These are phyloP conservation scores for Caenorhabditis doughertyi DNA, from an alignment of 2,888 invertebrate species.

Conservation along the genomic window DNA sequence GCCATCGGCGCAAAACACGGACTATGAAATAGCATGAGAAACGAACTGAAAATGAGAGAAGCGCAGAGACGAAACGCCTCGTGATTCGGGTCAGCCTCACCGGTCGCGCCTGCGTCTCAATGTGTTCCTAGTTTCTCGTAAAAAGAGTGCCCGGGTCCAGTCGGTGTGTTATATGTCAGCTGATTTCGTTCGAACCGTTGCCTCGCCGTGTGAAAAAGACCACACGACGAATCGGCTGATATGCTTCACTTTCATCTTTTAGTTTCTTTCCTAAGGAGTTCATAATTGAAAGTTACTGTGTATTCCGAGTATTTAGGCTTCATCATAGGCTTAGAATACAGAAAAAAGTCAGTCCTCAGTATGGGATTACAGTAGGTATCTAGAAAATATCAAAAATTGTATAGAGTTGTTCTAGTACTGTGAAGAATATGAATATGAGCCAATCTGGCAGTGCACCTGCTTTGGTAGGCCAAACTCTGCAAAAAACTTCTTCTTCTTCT, in stretches of 20 bases:
- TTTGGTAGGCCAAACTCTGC: too few relatives aligned
- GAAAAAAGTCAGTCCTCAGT: too few relatives aligned
- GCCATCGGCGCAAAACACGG: slow-evolving; percentile 36
- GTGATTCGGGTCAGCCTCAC: slow-evolving; percentile 54
- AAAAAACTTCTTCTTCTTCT: too few relatives aligned
- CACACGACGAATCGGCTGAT: slow-evolving; percentile 12
- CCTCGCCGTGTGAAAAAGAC: slow-evolving; percentile 1
- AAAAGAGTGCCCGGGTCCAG: slow-evolving; percentile 36
- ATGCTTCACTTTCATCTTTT: slow-evolving; percentile 3
- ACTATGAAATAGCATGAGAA: slow-evolving; percentile 16
- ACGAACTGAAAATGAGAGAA: slow-evolving; percentile 8
- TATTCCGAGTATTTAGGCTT: too few relatives aligned
- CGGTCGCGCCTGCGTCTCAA: slow-evolving; percentile 37
- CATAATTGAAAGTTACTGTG: too few relatives aligned
- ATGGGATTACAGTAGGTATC: too few relatives aligned
- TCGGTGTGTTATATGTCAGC: slow-evolving; percentile 44
- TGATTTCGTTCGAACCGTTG: slow-evolving; percentile 34
- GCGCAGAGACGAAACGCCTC: slow-evolving; percentile 41
- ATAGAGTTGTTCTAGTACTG: too few relatives aligned
- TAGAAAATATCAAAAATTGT: too few relatives aligned
- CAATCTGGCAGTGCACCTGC: too few relatives aligned
- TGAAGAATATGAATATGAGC: too few relatives aligned
- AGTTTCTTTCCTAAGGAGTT: not conserved
- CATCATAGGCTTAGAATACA: too few relatives aligned
- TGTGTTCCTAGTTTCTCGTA: slow-evolving; percentile 26